These are phyloP conservation scores for Agonum fuliginosum DNA, from an alignment of 2,888 invertebrate species.

Conservation along the genomic window DNA sequence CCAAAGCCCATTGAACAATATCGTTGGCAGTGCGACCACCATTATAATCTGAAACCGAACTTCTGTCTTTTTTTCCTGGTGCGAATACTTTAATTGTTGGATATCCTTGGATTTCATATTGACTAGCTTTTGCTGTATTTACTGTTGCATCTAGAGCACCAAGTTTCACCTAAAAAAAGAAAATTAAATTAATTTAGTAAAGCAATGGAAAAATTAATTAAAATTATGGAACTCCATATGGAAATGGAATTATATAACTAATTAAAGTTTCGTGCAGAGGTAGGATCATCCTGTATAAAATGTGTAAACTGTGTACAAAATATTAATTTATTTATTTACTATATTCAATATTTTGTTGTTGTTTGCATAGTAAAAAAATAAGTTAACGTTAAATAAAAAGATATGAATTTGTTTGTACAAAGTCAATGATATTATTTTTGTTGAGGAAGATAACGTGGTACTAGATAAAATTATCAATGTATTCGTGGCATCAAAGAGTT, in stretches of 20 bases:
- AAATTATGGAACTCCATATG: not conserved
- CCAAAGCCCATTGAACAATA: slow-evolving; percentile 92
- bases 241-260: no score
- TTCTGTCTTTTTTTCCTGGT: slow-evolving; percentile 82
- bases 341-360: no score
- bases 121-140: slow-evolving; percentile 86
- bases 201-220: no score
- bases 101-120: slow-evolving; percentile 93
- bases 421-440: no score
- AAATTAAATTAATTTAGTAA: not conserved
- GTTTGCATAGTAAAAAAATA: no score
- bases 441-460: not conserved
- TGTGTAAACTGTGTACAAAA: no score
- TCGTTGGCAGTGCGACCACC: slow-evolving; percentile 93
- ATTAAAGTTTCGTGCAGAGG: no score
- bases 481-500: not conserved
- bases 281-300: no score
- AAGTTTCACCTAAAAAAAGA: slow-evolving; percentile 80
- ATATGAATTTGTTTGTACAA: not conserved
- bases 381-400: not conserved
- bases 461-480: not conserved
- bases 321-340: no score
- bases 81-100: slow-evolving; percentile 97
- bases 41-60: slow-evolving; percentile 88
- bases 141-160: slow-evolving; percentile 98